Evolutionary conservation across 2,888 invertebrate genomes (phyloP), one percentile per base, ranked within the genome.

Genomic region (Stenchaetothrips biformis): DNA sequence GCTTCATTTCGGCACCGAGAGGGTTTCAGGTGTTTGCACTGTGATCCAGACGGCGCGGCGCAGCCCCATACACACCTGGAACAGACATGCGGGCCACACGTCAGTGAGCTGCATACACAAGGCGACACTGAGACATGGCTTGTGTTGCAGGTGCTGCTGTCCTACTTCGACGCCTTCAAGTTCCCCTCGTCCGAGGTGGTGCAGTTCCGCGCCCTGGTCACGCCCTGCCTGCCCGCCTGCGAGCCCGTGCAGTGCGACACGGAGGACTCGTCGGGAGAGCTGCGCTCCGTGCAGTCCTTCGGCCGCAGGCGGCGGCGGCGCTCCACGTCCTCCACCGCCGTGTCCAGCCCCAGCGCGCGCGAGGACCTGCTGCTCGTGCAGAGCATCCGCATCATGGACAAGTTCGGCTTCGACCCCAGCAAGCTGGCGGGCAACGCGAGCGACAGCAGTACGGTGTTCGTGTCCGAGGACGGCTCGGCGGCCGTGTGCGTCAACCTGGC

Each of bases 121-220:
- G 53, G 4, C 53, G 53, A 13, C 53, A 18, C 53, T 4, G 53
- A 18, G 53, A 18, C 11, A 53, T 11, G 53, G 16, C 27, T 27
- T 78, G 67, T 81, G 79, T 81, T 88, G 78, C 90, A 94, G 93
- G 91, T 94, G 84, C 89, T 97, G 82, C 89, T 96, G 82, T 96
- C 96, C 80, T 94, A 95, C 88, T 97, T 97, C 88, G 97, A 97
- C 87, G 97, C 97, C 62, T 97, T 97, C 91, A 97, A 97, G 87
- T 97, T 97, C 90, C 97, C 97, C 77, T 96, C 96, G 79, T 96
- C 96, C 18, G 96, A 97, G 86, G 94, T 96, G 78, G 97, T 97
- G 1, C 97, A 97, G 86, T 97, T 97, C 92, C 92, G 96, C 82
- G 97, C 97, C n/a, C 87, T 97, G 85, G 96, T 97, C 67, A 96